Evolutionary conservation across 2,888 invertebrate species (phyloP).

Genomic region (Hermaeophaga mercurialis): DNA sequence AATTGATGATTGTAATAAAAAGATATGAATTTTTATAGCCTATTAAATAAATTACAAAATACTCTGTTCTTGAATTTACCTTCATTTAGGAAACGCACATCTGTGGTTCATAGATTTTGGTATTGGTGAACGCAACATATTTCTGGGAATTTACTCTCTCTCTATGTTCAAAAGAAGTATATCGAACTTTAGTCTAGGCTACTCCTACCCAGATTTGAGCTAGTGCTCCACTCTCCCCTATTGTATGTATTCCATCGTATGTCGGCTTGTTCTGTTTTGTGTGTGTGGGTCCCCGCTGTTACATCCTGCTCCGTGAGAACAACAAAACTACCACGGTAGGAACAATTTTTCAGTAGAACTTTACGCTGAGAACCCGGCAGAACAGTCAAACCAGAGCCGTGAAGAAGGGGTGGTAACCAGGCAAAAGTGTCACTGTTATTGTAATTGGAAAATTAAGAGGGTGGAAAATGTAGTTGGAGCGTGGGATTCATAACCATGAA

Average conservation of each 20-base stretch:
- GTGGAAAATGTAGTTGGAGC: too few relatives aligned
- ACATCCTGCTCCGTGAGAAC: slow-evolving; percentile 35
- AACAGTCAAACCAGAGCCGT: slow-evolving; percentile 1
- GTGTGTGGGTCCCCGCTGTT: slow-evolving; percentile 20
- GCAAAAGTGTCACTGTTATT: too few relatives aligned
- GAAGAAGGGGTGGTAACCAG: slow-evolving; percentile 7
- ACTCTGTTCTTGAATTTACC: too few relatives aligned
- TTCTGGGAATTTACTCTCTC: too few relatives aligned
- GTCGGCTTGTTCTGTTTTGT: neutral
- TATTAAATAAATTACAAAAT: too few relatives aligned
- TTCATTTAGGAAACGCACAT: too few relatives aligned
- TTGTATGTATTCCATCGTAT: neutral
- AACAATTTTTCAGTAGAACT: slow-evolving; percentile 13
- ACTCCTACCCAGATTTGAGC: neutral
- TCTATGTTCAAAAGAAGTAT: neutral
- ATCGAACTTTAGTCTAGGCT: neutral
- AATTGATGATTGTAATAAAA: neutral
- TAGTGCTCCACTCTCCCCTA: neutral
- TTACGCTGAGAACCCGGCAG: slow-evolving; percentile 6
- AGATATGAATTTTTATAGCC: neutral
- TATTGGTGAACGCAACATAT: neutral
- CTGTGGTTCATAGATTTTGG: too few relatives aligned
- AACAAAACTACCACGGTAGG: slow-evolving; percentile 13
- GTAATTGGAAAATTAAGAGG: too few relatives aligned
- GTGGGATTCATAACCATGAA: too few relatives aligned